These are phyloP conservation scores for Scolopax rusticola DNA, from an alignment of 2,797 vertebrate genomes.

Conservation along the genomic window DNA sequence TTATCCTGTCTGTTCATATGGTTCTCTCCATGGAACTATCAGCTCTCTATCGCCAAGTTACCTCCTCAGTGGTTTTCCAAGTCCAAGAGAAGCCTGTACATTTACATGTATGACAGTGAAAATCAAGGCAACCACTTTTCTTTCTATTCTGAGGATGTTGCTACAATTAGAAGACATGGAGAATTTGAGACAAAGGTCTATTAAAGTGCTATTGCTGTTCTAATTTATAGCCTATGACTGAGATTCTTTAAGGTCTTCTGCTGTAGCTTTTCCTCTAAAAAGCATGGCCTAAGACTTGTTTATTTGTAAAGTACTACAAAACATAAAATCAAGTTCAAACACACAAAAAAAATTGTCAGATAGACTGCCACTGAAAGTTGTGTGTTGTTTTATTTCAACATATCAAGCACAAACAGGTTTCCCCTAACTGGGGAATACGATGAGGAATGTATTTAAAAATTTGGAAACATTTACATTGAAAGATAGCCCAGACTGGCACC, in stretches of 20 bases:
- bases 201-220: neutral
- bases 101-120: neutral
- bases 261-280: neutral
- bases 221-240: neutral
- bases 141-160: neutral
- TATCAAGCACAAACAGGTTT: slow-evolving; percentile 75
- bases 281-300: neutral
- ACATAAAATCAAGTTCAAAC: neutral
- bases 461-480: slow-evolving; percentile 76
- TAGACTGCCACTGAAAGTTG: slow-evolving; percentile 54
- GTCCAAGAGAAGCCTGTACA: neutral
- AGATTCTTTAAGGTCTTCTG: neutral
- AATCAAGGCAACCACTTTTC: neutral
- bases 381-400: slow-evolving; percentile 77
- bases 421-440: slow-evolving; percentile 65
- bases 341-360: slow-evolving; percentile 24
- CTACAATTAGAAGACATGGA: neutral
- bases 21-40: neutral
- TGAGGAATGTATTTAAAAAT: slow-evolving; percentile 75
- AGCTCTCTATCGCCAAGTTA: neutral
- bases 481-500: slow-evolving; percentile 77
- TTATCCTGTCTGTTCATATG: neutral
- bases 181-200: neutral
- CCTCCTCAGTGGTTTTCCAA: neutral
- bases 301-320: neutral